These are phyloP conservation scores for Tonatia bakeri DNA, from an alignment of 2,113 vertebrate species.

Conservation along the genomic window DNA sequence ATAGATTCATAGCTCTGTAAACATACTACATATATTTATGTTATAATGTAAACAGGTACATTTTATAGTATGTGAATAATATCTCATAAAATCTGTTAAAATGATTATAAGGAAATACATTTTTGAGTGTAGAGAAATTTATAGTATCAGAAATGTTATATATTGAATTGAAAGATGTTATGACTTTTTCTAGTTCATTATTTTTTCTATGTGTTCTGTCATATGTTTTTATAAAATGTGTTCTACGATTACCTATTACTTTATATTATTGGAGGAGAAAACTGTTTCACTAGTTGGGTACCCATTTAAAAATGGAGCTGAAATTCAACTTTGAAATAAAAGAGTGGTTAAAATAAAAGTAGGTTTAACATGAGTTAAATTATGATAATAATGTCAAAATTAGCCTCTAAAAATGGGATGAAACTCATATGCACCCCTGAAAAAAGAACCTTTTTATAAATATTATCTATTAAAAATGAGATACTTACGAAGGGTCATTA, in stretches of 20 bases:
- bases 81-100: neutral
- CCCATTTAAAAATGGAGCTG: neutral
- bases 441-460: neutral
- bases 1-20: neutral
- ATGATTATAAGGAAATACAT: neutral
- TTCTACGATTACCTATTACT: neutral
- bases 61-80: neutral
- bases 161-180: neutral
- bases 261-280: neutral
- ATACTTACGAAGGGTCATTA: slow-evolving; percentile 83
- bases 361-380: neutral
- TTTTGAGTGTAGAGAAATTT: neutral
- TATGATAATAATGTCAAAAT: neutral
- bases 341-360: neutral
- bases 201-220: neutral
- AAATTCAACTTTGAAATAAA: neutral
- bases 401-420: neutral
- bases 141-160: neutral
- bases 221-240: neutral
- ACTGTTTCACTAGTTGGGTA: neutral
- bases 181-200: neutral
- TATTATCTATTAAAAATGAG: neutral
- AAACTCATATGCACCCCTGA: neutral
- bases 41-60: neutral
- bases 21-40: neutral